Evolutionary conservation across 2,113 vertebrate species (phyloP), one percentile per base, ranked within the genome.

Genomic region (Sphyrna mokarran): DNA sequence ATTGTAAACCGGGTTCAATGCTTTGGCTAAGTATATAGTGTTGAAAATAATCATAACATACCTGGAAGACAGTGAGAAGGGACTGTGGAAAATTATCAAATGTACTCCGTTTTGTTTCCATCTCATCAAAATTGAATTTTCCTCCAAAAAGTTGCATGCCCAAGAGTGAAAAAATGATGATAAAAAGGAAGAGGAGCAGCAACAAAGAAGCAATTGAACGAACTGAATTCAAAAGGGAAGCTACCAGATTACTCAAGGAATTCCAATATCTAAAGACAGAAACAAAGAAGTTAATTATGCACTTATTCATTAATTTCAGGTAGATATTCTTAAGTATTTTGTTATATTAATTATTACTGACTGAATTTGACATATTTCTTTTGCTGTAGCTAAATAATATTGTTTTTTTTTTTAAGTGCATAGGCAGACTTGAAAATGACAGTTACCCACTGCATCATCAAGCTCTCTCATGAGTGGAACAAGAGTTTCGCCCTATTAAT

Each of bases 41-140:
- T 54, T 54, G 40, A 95, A 94, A 95, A 22, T 26, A 95, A 72
- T 68, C 23, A 48, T 33, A 7, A 0, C 83, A 7, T 97, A 99
- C 99, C 99, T 99, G 99, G 96, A 99, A 99, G 96, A 99, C 99
- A 0, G 99, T 99, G 96, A 99, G 99, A 95, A 99, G 98, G 14
- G 99, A 99, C 98, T 99, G 99, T 2, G 99, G 99, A 96, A 99
- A 99, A 98, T 99, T 99, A 97, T 99, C 99, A 0, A 99, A 99
- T 0, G 99, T 99, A 96, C 99, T 99, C 95, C 99, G 98, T 37
- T 98, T 98, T 1, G 99, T 99, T 96, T 99, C 97, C 98, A 98
- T 98, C 97, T 98, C 99, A 58, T 99, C 99, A 0, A 99, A 99
- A 97, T 99, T 99, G 98, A 99, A 99, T 97, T 99, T 99, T 18